Base-by-base conservation (phyloP, 2,797 vertebrate genomes). In the Anabas testudineus region DNA sequence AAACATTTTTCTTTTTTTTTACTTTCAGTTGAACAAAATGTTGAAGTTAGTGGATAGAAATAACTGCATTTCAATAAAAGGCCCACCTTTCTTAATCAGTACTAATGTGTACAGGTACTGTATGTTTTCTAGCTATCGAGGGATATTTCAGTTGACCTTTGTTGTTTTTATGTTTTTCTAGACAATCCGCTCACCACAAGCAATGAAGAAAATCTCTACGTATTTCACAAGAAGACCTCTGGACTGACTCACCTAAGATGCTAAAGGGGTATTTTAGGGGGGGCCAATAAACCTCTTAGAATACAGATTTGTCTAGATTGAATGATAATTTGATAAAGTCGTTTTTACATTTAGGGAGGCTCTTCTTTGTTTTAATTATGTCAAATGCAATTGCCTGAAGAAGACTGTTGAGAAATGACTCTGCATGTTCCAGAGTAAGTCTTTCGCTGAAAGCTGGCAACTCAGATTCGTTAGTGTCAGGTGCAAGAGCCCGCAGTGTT, bases 131-230 rank as follows among this genome's bases (percentile, higher is more conserved):
- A 3, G 16, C 49, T 3, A 1, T 43, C 22, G 16, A 42, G 46
- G 16, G 64, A 16, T 45, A 21, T 24, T 59, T 7, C 10, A 43
- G 15, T 22, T 58, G 30, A 54, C 41, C 22, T 39, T 24, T 63
- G 34, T 32, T 48, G 3, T 48, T 47, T 49, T n/a, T 75, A n/a
- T 76, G 6, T 77, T 63, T 89, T 84, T 41, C 81, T 30, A 90
- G 91, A 84, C 61, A 3, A 55, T 64, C 56, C 76, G 81, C 51
- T 93, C 94, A 12, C 95, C 95, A 15, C 88, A 85, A 67, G 94
- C 88, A 72, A 96, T 95, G 94, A 96, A 96, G 91, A 99, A 98
- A 90, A 99, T 99, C 87, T 98, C 96, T 52, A 93, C 92, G 0
- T 99, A 98, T 87, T 99, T 99, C 76, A 88, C 90, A 7, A 95